These are phyloP conservation scores for Crax fasciolata DNA, from an alignment of 2,797 vertebrate genomes.

Conservation along the genomic window DNA sequence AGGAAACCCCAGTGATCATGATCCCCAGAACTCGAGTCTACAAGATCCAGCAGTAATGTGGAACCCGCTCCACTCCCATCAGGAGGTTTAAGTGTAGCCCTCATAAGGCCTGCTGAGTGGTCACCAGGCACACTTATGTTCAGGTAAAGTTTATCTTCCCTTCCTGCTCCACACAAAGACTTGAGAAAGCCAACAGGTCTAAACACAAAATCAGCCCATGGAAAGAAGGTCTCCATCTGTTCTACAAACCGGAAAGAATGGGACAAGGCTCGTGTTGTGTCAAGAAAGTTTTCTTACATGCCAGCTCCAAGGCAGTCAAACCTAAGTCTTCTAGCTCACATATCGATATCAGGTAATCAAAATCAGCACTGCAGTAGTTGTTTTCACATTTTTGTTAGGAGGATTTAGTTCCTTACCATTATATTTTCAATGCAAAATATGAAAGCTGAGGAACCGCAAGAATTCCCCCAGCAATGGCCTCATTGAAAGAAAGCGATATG, in stretches of 20 bases:
- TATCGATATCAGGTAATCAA: neutral
- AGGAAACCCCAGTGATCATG: neutral
- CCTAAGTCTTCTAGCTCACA: neutral
- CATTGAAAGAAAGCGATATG: neutral
- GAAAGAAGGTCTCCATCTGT: neutral
- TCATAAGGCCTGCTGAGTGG: accelerated
- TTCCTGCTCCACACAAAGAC: neutral
- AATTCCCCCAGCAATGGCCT: neutral
- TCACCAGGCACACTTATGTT: neutral
- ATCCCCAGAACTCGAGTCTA: neutral
- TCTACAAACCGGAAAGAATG: neutral
- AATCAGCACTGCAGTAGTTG: neutral
- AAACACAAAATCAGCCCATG: neutral
- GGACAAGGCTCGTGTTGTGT: neutral
- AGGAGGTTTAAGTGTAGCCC: neutral
- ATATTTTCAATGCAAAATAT: neutral
- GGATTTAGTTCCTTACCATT: neutral
- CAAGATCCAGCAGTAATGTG: neutral
- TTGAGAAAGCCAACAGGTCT: neutral
- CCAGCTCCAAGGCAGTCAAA: neutral
- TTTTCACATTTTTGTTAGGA: neutral
- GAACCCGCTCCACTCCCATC: neutral
- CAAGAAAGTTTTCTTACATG: neutral
- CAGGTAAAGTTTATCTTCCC: neutral
- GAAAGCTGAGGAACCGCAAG: neutral